Base-by-base conservation (phyloP, 1,140 invertebrate genomes). In the Caerostris darwini region DNA sequence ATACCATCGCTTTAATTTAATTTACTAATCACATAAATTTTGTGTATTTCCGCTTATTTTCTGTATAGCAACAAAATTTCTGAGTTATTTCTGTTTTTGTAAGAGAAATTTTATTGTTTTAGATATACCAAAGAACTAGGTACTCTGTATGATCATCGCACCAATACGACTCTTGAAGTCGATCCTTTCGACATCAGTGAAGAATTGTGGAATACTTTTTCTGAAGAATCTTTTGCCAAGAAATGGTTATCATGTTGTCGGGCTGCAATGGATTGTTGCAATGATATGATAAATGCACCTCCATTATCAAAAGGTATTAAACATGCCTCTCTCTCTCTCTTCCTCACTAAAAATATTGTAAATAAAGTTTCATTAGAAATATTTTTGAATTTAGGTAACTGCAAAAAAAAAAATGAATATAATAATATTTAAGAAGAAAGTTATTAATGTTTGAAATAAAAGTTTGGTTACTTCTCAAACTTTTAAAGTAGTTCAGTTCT, bases 191-290 rank as follows among this genome's bases (percentile, higher is more conserved):
- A 94, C 19, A 67, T 87, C 54, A 91, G 77, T 19, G 19, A 59
- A n/a, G 54, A 58, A 17, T 50, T 95, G n/a, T 88, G 92, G 5
- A 67, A 94, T 34, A 93, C 94, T 19, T 95, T 95, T 94, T 86
- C 19, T 8, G 93, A 93, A 34, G 92, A 95, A 34, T 77, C 94
- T 8, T 95, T 93, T 19, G 12, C 85, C 34, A 64, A 91, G 5
- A 95, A 95, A 67, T 96, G 95, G 95, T 71, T 56, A 17, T 94
- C 93, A 8, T 96, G 95, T 81, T 96, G 95, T 86, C 14, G 92
- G 57, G 95, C 95, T 34, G 95, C 95, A 7, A 92, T 90, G 12
- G 61, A 94, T 54, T 96, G 95, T 89, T 96, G 95, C 71, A 54
- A 95, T 71, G 85, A 92, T 58, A 95, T 95, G 94, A 59, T 64